Base-by-base conservation (phyloP, 2,888 invertebrate genomes). In the Schizotus pectinicornis region DNA sequence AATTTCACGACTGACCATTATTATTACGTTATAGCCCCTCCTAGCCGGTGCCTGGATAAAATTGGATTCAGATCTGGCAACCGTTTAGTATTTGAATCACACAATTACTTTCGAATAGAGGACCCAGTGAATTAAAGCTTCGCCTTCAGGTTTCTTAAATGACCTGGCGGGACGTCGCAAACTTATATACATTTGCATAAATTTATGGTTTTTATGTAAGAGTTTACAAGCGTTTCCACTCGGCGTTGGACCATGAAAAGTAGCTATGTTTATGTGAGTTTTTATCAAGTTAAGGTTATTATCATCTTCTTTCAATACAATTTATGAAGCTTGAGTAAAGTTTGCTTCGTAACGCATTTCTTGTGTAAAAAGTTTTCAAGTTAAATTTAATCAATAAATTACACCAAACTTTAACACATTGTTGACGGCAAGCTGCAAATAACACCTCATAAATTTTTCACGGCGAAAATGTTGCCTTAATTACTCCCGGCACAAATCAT, bases 1-100 rank as follows among this genome's bases (percentile, higher is more conserved):
- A 46, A 57, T 52, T 52, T 50, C 38, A 47, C 33, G 22, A 37
- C 41, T 52, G 52, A 46, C 56, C 56, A 50, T 52, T 42, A 52
- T 37, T 56, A 56, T 51, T 39, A 51, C 33, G 51, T 56, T 56
- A 56, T 43, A 41, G 43, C 42, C 42, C 41, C 37, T 39, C 22
- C 41, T 43, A 43, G 36, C 43, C 52, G 49, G 37, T 49, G 22
- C 50, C 32, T 32, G 42, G 48, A 55, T 41, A 39, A 12, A 42
- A 48, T 55, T 55, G 43, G 12, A 7, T 30, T 36, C 36, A 9
- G 35, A 37, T 52, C 22, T 37, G 36, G 12, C 39, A 52, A 52
- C 43, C 43, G 35, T 52, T 52, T 52, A 35, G 14, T 37, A 36
- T 37, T 37, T 43, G 37, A 52, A 43, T 43, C 37, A 11, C 11